Evolutionary conservation across 2,888 invertebrate genomes (phyloP).

Genomic region (Philhelius pedissequus): DNA sequence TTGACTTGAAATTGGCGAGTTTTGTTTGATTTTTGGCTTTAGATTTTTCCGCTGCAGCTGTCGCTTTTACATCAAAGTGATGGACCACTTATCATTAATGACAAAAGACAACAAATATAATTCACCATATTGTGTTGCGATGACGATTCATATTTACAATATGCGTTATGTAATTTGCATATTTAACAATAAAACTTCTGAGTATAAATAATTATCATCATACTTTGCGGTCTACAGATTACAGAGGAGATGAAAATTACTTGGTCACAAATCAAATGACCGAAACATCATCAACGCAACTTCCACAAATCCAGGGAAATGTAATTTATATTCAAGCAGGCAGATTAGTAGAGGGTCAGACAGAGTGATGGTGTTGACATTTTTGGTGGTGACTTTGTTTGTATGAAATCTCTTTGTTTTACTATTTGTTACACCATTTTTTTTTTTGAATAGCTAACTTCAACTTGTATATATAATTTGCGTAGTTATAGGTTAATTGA

Average conservation of each 20-base stretch:
- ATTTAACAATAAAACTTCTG: constrained; percentile 6
- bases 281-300: background rate
- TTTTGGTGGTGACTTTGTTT: background rate
- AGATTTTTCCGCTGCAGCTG: background rate
- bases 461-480: background rate
- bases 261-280: background rate
- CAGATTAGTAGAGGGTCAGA: background rate
- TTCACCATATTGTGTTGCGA: background rate
- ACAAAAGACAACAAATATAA: constrained; percentile 12
- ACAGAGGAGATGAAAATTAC: background rate
- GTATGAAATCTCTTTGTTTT: background rate
- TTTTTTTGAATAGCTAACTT: background rate
- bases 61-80: background rate
- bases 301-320: background rate
- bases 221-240: background rate
- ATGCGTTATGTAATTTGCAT: constrained; percentile 15
- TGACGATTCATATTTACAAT: background rate
- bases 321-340: background rate
- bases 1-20: background rate
- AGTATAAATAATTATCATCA: background rate
- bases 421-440: background rate
- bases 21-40: background rate
- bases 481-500: background rate
- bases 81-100: constrained; percentile 22
- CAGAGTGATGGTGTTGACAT: background rate